Evolutionary conservation across 2,888 invertebrate genomes (phyloP), one percentile per base, ranked within the genome.

Genomic region (Ferrisia virgata): DNA sequence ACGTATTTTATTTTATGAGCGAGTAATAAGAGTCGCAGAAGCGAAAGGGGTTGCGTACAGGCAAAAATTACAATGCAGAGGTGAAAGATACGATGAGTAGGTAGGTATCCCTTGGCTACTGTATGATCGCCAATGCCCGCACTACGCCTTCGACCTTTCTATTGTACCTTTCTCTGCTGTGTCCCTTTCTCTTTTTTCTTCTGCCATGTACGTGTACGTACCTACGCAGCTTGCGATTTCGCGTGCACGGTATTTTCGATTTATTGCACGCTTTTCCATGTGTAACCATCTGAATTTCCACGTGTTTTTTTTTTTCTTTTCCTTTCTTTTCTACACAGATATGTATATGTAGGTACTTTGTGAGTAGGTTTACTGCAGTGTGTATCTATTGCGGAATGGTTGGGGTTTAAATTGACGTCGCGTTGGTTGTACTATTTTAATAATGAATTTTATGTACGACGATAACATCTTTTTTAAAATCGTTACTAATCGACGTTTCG

Each of bases 1-100:
- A 82, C 69, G 64, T 82, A 40, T 82, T 82, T 64, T 82, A 82
- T 82, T 82, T 82, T 58, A 82, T 33, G 72, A 72, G 47, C 47
- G 18, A 47, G 47, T 1, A 0, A 43, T 11, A 5, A 47, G 47
- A 47, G 4, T n/a, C 47, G 13, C 40, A 40, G 40, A 40, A 47
- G 18, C 18, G 47, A 18, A 18, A 47, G 18, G 18, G 40, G 13
- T 9, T 6, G 40, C 40, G 40, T 13, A n/a, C n/a, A n/a, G n/a
- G n/a, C n/a, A n/a, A n/a, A n/a, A n/a, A n/a, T n/a, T n/a, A n/a
- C n/a, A n/a, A n/a, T n/a, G n/a, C n/a, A n/a, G n/a, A n/a, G n/a
- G n/a, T n/a, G n/a, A n/a, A n/a, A n/a, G n/a, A n/a, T n/a, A n/a
- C n/a, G n/a, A n/a, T n/a, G n/a, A n/a, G n/a, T n/a, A n/a, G n/a